Percentiles rank a stretch among this genome's conserved stretches.
Conservation (phyloP, 2,797 vertebrate genomes). For the Ibycter americanus region DNA sequence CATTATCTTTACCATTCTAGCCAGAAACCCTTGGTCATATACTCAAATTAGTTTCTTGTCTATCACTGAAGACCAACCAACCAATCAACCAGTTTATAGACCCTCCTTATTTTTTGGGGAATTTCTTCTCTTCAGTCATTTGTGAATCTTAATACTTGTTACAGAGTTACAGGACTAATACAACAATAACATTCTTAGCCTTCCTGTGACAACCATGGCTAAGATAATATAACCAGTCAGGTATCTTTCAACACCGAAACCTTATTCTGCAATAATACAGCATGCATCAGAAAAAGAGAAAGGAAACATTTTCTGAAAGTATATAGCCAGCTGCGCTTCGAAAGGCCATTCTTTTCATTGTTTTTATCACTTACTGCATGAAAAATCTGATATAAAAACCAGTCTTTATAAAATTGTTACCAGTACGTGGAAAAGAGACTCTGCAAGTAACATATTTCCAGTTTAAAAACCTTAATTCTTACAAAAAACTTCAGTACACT, state of each 20-base stretch:
- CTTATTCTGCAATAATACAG: background rate
- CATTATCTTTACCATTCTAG: background rate
- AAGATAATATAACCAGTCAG: background rate
- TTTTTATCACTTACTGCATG: background rate
- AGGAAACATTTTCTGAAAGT: background rate
- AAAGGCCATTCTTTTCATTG: background rate
- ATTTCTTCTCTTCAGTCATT: background rate
- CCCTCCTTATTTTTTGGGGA: rapidly evolving
- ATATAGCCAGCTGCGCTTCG: background rate
- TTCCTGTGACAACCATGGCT: background rate
- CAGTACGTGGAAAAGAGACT: background rate
- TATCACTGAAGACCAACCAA: background rate
- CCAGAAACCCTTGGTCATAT: background rate
- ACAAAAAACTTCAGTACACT: background rate
- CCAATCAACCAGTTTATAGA: background rate
- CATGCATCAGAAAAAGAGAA: background rate
- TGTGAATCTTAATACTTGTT: background rate
- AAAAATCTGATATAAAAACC: background rate
- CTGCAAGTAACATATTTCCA: background rate
- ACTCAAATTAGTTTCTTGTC: background rate
- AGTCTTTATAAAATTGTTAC: background rate
- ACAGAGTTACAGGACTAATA: background rate
- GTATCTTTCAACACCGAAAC: background rate
- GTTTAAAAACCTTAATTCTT: background rate
- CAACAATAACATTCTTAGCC: background rate